These are phyloP conservation scores for Clangula hyemalis DNA, from an alignment of 2,797 vertebrate genomes.

Conservation along the genomic window DNA sequence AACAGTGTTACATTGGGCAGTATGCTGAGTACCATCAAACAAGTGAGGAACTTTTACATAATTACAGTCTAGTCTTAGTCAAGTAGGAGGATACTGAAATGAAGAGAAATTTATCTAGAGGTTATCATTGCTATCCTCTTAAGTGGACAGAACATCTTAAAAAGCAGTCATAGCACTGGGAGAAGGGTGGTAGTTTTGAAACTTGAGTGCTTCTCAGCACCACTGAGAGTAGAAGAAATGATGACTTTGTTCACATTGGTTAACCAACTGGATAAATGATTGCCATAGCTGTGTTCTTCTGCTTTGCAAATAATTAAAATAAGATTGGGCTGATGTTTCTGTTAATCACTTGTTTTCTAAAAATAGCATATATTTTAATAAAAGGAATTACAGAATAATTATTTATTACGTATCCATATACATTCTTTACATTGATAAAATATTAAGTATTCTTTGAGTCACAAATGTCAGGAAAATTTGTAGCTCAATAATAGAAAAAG, in stretches of 20 bases:
- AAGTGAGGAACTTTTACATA: background rate
- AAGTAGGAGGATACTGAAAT: background rate
- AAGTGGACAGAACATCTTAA: background rate
- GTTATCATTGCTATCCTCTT: background rate
- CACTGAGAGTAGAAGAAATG: background rate
- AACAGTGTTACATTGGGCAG: background rate
- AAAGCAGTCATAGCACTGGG: background rate
- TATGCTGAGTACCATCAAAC: slow-evolving; percentile 11
- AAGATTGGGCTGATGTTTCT: background rate
- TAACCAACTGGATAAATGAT: background rate
- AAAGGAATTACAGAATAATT: background rate
- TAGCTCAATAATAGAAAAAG: background rate
- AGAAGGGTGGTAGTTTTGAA: background rate
- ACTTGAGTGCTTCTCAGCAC: background rate
- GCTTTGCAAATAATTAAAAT: background rate
- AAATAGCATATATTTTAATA: background rate
- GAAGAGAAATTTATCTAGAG: background rate
- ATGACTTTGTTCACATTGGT: background rate
- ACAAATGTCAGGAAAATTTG: background rate
- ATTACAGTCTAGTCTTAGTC: background rate
- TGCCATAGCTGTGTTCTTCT: background rate
- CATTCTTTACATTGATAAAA: background rate
- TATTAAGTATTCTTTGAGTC: background rate
- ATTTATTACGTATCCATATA: background rate
- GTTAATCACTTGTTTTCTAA: background rate